Conservation (phyloP, 1,140 invertebrate species). For the Oryctes rhinoceros region DNA sequence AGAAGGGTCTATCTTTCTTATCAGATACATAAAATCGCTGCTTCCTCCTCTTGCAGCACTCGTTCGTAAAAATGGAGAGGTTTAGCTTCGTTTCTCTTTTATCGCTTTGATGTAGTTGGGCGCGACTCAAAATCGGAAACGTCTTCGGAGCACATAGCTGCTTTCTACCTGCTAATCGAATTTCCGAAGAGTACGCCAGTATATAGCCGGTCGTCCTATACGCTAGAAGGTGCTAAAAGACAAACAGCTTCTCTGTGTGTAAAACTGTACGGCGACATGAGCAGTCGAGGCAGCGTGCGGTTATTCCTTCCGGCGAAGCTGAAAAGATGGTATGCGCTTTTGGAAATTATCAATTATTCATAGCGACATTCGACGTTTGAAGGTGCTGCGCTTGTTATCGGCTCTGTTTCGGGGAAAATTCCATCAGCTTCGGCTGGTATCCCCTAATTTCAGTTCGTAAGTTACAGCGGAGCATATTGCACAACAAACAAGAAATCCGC, state of each 20-base stretch:
- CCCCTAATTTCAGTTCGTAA: too few species aligned
- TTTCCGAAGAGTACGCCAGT: not conserved
- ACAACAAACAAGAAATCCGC: too few species aligned
- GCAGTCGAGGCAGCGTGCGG: too few species aligned
- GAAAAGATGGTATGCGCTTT: too few species aligned
- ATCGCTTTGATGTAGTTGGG: not conserved
- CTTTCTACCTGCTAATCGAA: not conserved
- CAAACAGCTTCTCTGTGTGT: not conserved
- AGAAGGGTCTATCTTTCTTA: not conserved
- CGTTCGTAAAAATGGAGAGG: not conserved
- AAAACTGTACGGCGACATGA: not conserved
- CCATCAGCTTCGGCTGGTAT: too few species aligned
- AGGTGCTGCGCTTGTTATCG: too few species aligned
- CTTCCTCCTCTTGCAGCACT: not conserved
- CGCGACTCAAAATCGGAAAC: not conserved
- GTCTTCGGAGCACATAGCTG: not conserved
- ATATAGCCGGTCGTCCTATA: not conserved
- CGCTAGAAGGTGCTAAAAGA: slow-evolving; percentile 1
- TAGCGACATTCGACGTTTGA: too few species aligned
- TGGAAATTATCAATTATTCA: too few species aligned
- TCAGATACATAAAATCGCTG: not conserved
- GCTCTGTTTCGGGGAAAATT: too few species aligned
- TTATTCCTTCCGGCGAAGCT: too few species aligned
- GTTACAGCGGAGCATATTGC: too few species aligned
- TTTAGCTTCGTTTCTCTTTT: not conserved